Conservation (phyloP, 2,797 vertebrate species). For the Mormyrops boulengeri region DNA sequence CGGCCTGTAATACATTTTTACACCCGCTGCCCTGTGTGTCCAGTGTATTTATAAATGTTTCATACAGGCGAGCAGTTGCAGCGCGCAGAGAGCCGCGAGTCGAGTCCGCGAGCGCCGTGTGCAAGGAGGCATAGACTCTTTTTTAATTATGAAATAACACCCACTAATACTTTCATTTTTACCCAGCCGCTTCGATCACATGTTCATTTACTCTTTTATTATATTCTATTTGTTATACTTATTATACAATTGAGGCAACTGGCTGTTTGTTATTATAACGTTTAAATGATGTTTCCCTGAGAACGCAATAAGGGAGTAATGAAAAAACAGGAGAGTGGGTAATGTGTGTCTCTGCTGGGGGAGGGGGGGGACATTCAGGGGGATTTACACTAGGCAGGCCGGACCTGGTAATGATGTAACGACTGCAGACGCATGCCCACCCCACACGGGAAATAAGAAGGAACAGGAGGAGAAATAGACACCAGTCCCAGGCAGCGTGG, state of each 20-base stretch:
- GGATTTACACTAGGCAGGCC: conserved; percentile 9
- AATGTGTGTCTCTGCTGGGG: neutral
- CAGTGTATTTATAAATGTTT: neutral
- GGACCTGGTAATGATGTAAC: neutral
- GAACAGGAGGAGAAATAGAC: conserved; percentile 6
- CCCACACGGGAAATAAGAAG: conserved; percentile 6
- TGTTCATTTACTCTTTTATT: conserved; percentile 30
- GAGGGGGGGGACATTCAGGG: neutral
- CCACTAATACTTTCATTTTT: conserved; percentile 23
- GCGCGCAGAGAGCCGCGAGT: neutral
- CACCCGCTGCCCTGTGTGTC: neutral
- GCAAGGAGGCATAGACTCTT: neutral
- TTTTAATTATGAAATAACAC: conserved; percentile 25
- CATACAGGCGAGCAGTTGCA: neutral
- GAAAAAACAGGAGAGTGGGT: conserved; percentile 17
- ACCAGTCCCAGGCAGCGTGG: neutral
- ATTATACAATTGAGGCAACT: conserved; percentile 32
- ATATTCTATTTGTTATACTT: conserved; percentile 39
- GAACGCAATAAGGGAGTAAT: conserved; percentile 27
- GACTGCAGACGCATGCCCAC: neutral
- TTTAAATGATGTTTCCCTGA: conserved; percentile 35
- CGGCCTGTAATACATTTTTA: neutral
- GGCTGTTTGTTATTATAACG: conserved; percentile 32
- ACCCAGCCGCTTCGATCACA: conserved; percentile 25
- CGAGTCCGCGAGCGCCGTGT: neutral